phyloP scores from a whole-genome alignment of 2,113 vertebrate genomes.

The Condylura cristata region DNA sequence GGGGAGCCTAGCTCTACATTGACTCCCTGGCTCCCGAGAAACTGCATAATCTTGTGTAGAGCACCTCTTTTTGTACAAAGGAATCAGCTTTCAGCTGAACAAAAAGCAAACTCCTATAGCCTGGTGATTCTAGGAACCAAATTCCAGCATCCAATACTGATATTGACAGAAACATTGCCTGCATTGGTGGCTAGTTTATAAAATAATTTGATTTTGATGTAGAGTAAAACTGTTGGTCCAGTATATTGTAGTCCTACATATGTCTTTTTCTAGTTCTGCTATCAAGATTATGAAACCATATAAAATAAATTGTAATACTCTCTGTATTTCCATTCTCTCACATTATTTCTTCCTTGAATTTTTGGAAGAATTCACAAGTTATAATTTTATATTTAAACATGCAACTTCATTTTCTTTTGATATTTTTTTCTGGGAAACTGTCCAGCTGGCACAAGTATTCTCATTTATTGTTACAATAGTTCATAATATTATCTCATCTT shows the following conservation, averaged over 20 bases:
- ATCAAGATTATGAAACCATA: neutral
- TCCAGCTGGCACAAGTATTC: neutral
- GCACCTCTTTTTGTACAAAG: neutral
- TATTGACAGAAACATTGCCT: neutral
- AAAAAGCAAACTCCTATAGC: neutral
- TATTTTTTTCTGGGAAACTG: neutral
- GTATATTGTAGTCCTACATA: neutral
- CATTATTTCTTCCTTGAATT: neutral
- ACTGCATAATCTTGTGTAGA: neutral
- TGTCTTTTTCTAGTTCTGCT: neutral
- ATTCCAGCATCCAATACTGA: neutral
- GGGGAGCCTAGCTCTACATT: too few relatives aligned
- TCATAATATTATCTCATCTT: neutral
- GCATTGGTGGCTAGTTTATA: neutral
- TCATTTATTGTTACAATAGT: neutral
- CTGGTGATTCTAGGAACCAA: neutral
- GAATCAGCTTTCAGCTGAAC: neutral
- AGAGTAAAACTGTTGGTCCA: neutral
- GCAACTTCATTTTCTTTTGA: neutral
- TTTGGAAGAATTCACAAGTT: neutral
- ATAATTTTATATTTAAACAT: neutral
- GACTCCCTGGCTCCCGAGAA: neutral
- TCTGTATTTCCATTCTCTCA: neutral
- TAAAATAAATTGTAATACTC: neutral
- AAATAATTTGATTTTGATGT: neutral